Base-by-base conservation (phyloP, 2,888 invertebrate genomes). In the Margaritifera margaritifera region DNA sequence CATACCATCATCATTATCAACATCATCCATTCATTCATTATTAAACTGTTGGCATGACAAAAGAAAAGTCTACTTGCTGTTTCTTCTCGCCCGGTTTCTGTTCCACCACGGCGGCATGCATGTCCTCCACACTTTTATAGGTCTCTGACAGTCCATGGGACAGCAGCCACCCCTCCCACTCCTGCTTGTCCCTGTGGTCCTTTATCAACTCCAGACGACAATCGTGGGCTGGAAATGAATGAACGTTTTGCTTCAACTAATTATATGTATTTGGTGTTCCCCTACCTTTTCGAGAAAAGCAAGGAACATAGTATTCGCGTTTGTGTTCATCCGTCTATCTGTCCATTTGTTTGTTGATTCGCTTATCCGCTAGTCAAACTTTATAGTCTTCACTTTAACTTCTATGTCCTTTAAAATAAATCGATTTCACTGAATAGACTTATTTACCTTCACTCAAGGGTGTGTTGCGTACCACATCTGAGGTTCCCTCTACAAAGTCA, bases 101-200 rank as follows among this genome's bases (percentile, higher is more conserved):
- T 8, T 72, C 76, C 24, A 78, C 66, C 24, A 70, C 74, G 62
- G 80, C 78, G 6, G 62, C 73, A 64, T 84, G 81, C 24, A 86
- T 72, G n/a, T 67, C 74, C 11, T 76, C 74, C 27, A 83, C 75
- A 66, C 84, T 81, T 18, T 78, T 73, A 59, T 78, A 80, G 15
- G 86, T 86, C 63, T 85, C 79, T 0, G 71, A 71, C 18, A 87
- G 71, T 1, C 87, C 88, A 56, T 83, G 82, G 15, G 86, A 75
- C 58, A 87, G 67, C 5, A 88, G 64, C 77, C 80, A 83, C 4
- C 84, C 78, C 65, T 87, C 87, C 86, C 86, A 88, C 18, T 84
- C 80, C 8, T 71, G 65, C 19, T 69, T 62, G 68, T 84, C 84
- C 52, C 72, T 77, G 52, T 78, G 72, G 6, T 86, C 83, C 57